A percentile compares a stretch with the other conserved stretches of the same genome.
Conservation (phyloP, 2,113 vertebrate species). For the Erpornis zantholeuca region DNA sequence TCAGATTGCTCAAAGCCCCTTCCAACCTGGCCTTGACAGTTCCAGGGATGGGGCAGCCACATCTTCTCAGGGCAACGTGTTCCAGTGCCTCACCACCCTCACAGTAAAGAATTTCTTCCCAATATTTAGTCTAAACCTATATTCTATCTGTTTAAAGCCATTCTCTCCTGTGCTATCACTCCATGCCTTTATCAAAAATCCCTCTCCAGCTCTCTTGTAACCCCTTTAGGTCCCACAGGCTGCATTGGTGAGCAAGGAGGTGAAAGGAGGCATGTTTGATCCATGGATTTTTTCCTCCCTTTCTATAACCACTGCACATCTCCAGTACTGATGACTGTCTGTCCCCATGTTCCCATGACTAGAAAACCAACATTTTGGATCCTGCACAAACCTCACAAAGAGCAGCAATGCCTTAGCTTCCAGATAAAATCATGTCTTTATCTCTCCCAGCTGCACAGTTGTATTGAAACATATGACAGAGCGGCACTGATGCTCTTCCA, state of each 20-base stretch:
- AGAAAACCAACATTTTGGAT: background rate
- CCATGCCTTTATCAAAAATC: background rate
- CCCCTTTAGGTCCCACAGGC: background rate
- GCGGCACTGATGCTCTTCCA: background rate
- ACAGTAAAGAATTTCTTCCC: background rate
- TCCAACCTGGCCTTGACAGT: background rate
- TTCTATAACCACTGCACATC: background rate
- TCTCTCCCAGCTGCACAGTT: background rate
- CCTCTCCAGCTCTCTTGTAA: background rate
- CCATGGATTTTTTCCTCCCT: background rate
- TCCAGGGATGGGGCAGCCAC: too few relatives aligned
- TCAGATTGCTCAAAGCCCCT: background rate
- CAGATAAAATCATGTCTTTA: background rate
- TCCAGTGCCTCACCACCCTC: background rate
- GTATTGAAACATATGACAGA: background rate
- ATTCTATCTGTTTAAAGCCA: background rate
- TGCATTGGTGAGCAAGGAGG: background rate
- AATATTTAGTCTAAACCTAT: background rate
- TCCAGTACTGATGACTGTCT: background rate
- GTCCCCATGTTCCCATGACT: background rate
- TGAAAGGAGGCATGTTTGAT: background rate
- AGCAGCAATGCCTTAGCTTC: background rate
- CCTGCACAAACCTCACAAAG: background rate
- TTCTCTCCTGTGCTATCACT: background rate
- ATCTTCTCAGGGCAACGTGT: too few relatives aligned